phyloP scores from a whole-genome alignment of 2,113 vertebrate species.

The Malurus alboscapulatus region DNA sequence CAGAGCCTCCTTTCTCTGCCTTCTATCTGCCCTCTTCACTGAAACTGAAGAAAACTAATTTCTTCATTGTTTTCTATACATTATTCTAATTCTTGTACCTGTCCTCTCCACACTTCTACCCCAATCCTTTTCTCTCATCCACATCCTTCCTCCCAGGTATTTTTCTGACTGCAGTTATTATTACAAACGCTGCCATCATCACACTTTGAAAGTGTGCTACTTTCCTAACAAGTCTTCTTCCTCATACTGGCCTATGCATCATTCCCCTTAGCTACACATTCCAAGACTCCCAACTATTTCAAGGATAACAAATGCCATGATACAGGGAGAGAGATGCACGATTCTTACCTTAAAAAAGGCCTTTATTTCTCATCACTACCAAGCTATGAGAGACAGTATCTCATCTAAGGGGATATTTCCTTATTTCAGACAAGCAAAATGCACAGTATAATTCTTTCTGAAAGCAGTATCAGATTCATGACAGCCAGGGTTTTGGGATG shows the following conservation, averaged over 20 bases:
- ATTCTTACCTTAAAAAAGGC: neutral
- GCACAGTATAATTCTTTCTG: neutral
- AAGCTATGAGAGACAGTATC: neutral
- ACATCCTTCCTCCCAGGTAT: neutral
- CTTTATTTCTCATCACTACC: neutral
- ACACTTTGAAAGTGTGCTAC: neutral
- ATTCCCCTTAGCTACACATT: neutral
- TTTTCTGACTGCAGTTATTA: neutral
- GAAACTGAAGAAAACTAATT: neutral
- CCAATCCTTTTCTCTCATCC: neutral
- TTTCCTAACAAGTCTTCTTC: neutral
- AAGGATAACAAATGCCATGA: accelerated
- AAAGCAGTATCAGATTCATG: neutral
- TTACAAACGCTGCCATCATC: neutral
- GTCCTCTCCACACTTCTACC: neutral
- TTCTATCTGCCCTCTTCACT: neutral
- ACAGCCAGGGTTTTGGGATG: neutral
- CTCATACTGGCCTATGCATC: neutral
- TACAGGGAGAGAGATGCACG: neutral
- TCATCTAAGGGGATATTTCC: neutral
- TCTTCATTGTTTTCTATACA: neutral
- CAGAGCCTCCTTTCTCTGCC: neutral
- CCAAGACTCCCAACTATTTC: neutral
- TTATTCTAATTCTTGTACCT: neutral
- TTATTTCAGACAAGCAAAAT: neutral